Conservation (phyloP, 1,140 invertebrate genomes). For the Bombus sylvicola region DNA sequence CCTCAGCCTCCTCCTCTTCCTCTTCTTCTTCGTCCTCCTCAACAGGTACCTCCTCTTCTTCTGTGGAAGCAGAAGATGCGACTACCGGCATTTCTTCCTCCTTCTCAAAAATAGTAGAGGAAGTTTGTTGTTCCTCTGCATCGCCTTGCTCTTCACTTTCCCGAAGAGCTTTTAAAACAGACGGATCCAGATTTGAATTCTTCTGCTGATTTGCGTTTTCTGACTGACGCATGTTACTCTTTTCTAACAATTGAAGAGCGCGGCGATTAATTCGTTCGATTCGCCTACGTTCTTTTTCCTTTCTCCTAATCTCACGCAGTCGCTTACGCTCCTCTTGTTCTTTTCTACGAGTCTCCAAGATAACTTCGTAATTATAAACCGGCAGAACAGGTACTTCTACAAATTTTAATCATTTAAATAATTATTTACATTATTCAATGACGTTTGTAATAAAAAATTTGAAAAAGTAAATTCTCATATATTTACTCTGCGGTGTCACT, state of each 20-base stretch:
- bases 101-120: constrained; percentile 24
- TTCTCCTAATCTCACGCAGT: constrained; percentile 73
- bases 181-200: constrained; percentile 36
- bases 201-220: constrained; percentile 11
- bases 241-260: constrained; percentile 72
- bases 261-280: constrained; percentile 73
- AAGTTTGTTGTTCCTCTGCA: constrained; percentile 14
- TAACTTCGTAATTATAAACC: constrained; percentile 80
- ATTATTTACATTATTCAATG: neutral
- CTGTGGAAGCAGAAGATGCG: neutral
- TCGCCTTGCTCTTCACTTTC: constrained; percentile 51
- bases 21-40: constrained; percentile 66
- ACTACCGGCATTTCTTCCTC: constrained; percentile 1
- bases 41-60: constrained; percentile 43
- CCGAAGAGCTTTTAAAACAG: constrained; percentile 59
- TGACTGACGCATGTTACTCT: constrained; percentile 51
- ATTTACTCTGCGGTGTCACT: constrained; percentile 58
- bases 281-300: constrained; percentile 72
- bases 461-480: neutral
- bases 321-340: constrained; percentile 80
- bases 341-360: constrained; percentile 76
- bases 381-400: constrained; percentile 70
- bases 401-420: constrained; percentile 1
- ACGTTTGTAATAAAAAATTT: neutral
- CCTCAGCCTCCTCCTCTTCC: constrained; percentile 68